Conservation (phyloP, 2,888 invertebrate genomes). For the Pammene aurita region DNA sequence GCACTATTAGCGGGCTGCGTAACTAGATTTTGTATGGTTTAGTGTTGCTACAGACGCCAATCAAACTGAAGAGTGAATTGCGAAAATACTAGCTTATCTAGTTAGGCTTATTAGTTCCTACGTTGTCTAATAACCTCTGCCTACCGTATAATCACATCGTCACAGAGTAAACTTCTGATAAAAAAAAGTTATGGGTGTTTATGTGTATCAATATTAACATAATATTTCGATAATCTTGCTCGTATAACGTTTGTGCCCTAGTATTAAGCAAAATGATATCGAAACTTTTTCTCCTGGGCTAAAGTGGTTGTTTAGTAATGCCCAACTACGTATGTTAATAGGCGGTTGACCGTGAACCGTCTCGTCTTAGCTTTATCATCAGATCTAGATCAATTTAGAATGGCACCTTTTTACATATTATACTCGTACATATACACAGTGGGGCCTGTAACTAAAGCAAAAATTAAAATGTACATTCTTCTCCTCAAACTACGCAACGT, state of each 20-base stretch:
- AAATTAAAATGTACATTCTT: too few species aligned
- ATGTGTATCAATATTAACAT: too few species aligned
- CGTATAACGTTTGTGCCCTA: background rate
- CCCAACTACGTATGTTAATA: slow-evolving; percentile 28
- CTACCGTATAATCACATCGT: background rate
- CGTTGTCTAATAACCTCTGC: slow-evolving; percentile 13
- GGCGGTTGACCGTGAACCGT: slow-evolving; percentile 36
- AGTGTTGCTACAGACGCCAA: slow-evolving; percentile 48
- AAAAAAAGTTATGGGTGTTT: too few species aligned
- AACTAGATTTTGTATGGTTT: slow-evolving; percentile 33
- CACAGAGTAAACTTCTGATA: too few species aligned
- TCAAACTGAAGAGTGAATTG: slow-evolving; percentile 48
- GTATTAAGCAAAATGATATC: background rate
- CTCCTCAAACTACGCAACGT: too few species aligned
- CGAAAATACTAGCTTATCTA: slow-evolving; percentile 38
- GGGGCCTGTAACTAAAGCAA: too few species aligned
- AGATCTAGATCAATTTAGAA: slow-evolving; percentile 38
- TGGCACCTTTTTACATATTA: slow-evolving; percentile 9
- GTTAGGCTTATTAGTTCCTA: slow-evolving; percentile 31
- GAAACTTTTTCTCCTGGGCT: slow-evolving; percentile 12
- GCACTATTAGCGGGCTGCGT: background rate
- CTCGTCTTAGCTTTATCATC: slow-evolving; percentile 33
- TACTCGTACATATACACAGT: background rate
- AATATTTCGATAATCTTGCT: too few species aligned
- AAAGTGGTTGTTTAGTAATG: slow-evolving; percentile 20